Evolutionary conservation across 2,113 vertebrate genomes (phyloP), one percentile per base, ranked within the genome.

Genomic region (Etia nguti): DNA sequence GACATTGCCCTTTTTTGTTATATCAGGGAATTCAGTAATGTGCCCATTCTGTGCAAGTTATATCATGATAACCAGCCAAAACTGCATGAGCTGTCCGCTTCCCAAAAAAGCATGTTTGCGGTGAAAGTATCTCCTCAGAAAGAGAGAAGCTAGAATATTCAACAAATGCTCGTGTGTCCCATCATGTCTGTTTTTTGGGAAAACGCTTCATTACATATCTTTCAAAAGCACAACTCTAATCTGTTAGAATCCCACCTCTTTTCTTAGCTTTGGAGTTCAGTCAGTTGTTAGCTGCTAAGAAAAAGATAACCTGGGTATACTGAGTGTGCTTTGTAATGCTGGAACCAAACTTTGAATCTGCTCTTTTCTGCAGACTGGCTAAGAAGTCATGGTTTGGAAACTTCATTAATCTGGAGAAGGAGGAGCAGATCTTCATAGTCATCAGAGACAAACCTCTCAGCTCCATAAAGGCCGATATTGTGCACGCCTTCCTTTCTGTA

Each of bases 361-460:
- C 13, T 15, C 12, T 75, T 36, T 16, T 79, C 52, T 62, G 22
- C 94, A 99, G 98, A 90, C 97, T 99, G 95, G 98, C 98, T 93
- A 99, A 99, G 96, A 99, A 99, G 93, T 99, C 98, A 4, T 99
- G 98, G 98, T 99, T 99, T 0, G 98, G 98, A 88, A 99, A 99
- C 96, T 99, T 99, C 94, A 98, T 99, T 94, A 99, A 96, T 91
- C 94, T 99, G 92, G 98, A 99, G 96, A 99, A 99, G 91, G 98
- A 99, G 95, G 98, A 99, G 93, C 98, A 99, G 97, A 98, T 99
- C 94, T 99, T 99, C 62, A 97, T 98, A 86, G 98, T 99, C 93
- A 99, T 99, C 95, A 97, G 97, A 92, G 98, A 99, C 96, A 99
- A 99, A 93, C 98, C 98, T 24, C 95, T 99, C 89, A 99, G 97